phyloP scores from a whole-genome alignment of 2,888 invertebrate species.

The Vesta saturnalis region DNA sequence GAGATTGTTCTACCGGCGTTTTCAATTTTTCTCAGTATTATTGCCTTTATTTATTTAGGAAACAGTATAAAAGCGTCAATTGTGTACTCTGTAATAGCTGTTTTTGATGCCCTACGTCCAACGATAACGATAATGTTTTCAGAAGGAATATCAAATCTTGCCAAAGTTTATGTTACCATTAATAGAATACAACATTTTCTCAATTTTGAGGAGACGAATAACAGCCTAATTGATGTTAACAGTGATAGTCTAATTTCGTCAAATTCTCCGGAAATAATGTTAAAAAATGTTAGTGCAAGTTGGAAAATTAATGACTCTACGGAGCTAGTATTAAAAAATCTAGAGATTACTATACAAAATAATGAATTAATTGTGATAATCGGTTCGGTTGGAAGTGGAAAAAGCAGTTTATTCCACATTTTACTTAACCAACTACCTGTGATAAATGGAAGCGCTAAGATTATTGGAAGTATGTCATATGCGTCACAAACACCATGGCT shows the following conservation, averaged over 20 bases:
- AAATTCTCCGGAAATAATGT: constrained; percentile 63
- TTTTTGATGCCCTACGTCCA: constrained; percentile 88
- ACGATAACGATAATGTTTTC: constrained; percentile 95
- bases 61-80: constrained; percentile 81
- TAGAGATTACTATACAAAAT: constrained; percentile 47
- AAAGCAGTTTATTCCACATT: constrained; percentile 74
- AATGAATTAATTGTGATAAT: constrained; percentile 65
- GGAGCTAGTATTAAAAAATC: constrained; percentile 45
- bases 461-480: constrained; percentile 71
- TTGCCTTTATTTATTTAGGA: constrained; percentile 78
- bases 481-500: constrained; percentile 74
- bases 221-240: neutral
- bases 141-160: constrained; percentile 81
- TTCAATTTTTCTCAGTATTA: constrained; percentile 84
- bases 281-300: constrained; percentile 61
- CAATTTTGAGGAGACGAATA: constrained; percentile 61
- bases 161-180: constrained; percentile 82
- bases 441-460: constrained; percentile 66
- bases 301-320: constrained; percentile 14
- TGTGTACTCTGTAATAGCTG: constrained; percentile 89
- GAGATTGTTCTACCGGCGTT: constrained; percentile 90
- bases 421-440: constrained; percentile 77
- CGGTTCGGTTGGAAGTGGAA: constrained; percentile 74
- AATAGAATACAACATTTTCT: constrained; percentile 72
- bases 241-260: neutral